Percentiles rank a stretch among this genome's conserved stretches.
These are phyloP conservation scores for Leptarthrus brevirostris DNA, from an alignment of 2,888 invertebrate genomes.

Conservation along the genomic window DNA sequence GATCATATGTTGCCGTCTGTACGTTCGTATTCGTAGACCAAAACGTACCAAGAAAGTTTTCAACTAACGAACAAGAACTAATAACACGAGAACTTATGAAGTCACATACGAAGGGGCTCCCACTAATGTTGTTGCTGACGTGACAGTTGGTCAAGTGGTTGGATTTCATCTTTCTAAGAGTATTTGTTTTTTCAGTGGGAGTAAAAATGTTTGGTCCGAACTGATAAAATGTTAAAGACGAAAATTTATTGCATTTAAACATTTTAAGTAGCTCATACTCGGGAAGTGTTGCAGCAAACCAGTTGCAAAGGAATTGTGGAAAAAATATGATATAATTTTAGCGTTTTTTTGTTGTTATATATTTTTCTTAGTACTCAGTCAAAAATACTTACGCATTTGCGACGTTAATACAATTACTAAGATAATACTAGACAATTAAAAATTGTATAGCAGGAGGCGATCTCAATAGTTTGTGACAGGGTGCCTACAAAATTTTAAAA, in stretches of 20 bases:
- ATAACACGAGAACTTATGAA: constrained; percentile 53
- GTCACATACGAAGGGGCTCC: constrained; percentile 53
- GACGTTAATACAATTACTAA: no score
- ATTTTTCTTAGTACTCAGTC: no score
- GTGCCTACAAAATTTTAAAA: no score
- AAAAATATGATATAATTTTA: no score
- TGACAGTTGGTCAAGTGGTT: constrained; percentile 53
- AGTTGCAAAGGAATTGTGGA: no score
- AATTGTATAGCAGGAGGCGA: no score
- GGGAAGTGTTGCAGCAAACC: no score
- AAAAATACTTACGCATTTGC: no score
- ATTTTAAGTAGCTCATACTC: constrained; percentile 3
- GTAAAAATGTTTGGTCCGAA: constrained; percentile 4
- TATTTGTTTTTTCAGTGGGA: not conserved
- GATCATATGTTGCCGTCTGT: constrained; percentile 52
- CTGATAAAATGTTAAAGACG: constrained; percentile 34
- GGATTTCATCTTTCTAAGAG: constrained; percentile 5
- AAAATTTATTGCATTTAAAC: constrained; percentile 33
- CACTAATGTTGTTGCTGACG: constrained; percentile 53
- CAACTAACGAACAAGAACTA: constrained; percentile 54
- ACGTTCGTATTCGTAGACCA: constrained; percentile 40
- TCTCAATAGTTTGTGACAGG: no score
- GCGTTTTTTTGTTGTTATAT: no score
- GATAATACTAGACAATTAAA: no score
- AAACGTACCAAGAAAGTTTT: constrained; percentile 50